Evolutionary conservation across 2,113 vertebrate species (phyloP).

Genomic region (Silurus asotus): DNA sequence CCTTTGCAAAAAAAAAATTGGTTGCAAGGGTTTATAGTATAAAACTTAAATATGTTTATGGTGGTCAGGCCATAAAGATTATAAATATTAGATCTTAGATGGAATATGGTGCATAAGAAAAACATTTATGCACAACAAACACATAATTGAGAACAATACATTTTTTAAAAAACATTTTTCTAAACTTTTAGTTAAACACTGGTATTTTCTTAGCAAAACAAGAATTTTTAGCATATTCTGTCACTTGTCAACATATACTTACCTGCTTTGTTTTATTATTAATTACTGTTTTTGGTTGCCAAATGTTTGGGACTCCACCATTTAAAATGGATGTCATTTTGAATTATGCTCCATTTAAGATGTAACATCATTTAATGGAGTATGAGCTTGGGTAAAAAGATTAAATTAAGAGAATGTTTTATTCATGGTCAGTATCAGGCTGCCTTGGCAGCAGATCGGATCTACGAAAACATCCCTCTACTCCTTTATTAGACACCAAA

Average conservation of each 20-base stretch:
- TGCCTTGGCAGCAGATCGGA: conserved; percentile 54
- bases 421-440: conserved; percentile 58
- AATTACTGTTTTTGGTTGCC: conserved; percentile 18
- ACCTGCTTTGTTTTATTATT: conserved; percentile 20
- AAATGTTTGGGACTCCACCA: conserved; percentile 23
- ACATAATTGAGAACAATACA: not conserved
- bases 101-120: not conserved
- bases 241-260: not conserved
- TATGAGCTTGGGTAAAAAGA: conserved; percentile 52
- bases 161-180: too few relatives aligned
- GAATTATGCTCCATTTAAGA: conserved; percentile 48
- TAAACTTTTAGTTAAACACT: not conserved
- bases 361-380: conserved; percentile 55
- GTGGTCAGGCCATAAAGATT: not conserved
- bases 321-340: conserved; percentile 43
- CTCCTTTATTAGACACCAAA: conserved; percentile 46
- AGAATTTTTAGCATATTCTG: not conserved
- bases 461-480: conserved; percentile 45
- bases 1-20: not conserved
- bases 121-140: not conserved
- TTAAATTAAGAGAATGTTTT: conserved; percentile 58
- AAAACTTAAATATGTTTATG: not conserved
- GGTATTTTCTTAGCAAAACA: not conserved
- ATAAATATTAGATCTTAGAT: not conserved
- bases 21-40: too few relatives aligned